phyloP scores from a whole-genome alignment of 1,140 invertebrate genomes.

The Zaprionus inermis region DNA sequence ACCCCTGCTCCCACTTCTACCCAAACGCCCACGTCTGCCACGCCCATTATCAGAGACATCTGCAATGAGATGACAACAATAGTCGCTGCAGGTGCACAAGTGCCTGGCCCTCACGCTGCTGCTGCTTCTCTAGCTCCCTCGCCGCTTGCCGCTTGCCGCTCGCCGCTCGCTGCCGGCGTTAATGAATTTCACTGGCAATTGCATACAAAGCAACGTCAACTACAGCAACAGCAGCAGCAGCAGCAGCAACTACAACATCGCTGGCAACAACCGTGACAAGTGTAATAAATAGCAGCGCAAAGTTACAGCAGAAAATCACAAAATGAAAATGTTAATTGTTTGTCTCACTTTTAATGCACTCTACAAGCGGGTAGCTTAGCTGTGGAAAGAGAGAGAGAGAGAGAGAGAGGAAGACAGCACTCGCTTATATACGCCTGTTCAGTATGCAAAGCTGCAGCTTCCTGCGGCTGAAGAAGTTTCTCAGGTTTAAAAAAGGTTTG shows the following conservation, averaged over 20 bases:
- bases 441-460: too few relatives aligned
- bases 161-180: conserved; percentile 38
- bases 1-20: not conserved
- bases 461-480: too few relatives aligned
- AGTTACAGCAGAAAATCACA: conserved; percentile 74
- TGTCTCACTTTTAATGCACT: conserved; percentile 32
- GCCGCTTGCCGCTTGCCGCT: not conserved
- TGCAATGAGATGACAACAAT: conserved; percentile 38
- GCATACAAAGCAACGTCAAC: conserved; percentile 36
- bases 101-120: not conserved
- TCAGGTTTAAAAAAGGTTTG: too few relatives aligned
- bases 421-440: too few relatives aligned
- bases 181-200: conserved; percentile 70
- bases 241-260: conserved; percentile 31
- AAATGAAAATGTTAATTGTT: conserved; percentile 81
- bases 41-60: conserved; percentile 22
- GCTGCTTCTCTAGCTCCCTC: not conserved
- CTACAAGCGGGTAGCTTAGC: not conserved
- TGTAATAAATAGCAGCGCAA: conserved; percentile 71
- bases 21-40: conserved; percentile 10
- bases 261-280: conserved; percentile 56
- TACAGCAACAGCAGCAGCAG: conserved; percentile 32
- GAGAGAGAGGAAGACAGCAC: not conserved
- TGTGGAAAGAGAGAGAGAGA: not conserved
- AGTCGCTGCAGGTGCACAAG: conserved; percentile 39